Base-by-base conservation (phyloP, 1,140 invertebrate species). In the Apis florea region DNA sequence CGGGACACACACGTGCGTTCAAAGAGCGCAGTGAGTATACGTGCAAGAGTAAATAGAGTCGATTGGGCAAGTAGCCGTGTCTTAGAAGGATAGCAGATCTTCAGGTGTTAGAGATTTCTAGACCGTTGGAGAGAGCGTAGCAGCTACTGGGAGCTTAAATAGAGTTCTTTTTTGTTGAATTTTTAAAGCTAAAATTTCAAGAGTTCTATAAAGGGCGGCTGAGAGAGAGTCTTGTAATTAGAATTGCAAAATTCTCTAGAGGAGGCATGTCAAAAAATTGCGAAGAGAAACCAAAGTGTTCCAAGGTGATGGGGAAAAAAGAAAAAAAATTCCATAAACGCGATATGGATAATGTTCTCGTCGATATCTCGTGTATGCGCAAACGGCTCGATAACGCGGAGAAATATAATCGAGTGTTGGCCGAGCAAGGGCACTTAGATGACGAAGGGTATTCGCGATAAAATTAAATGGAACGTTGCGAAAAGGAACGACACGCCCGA, bases 401-500 rank as follows among this genome's bases (percentile, higher is more conserved):
- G 9, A 49, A 40, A 40, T 40, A 40, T 19, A 9, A 15, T 47
- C 1, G 21, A 19, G 17, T 1, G 21, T 68, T 15, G 15, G 17
- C 40, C 47, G 21, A 21, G 68, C n/a, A 56, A 56, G 69, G 19
- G 47, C 66, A n/a, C 19, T 24, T 13, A 21, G 5, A 49, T 6
- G 47, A 40, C 12, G n/a, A 17, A n/a, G 15, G 24, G n/a, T 2
- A 9, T 31, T 40, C 24, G 10, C 13, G 51, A 8, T 31, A 66
- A 67, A 81, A 75, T 75, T 31, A 75, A 80, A 80, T 74, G 17
- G 17, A 58, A 61, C 51, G 31, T 58, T 4, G 79, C 63, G 53
- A 51, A 80, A 80, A 67, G 26, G 63, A 75, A 31, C 61, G 53
- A 10, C 40, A 5, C 40, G 63, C 31, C 66, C 66, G 71, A 31